These are phyloP conservation scores for Hippocampus comes DNA, from an alignment of 2,113 vertebrate genomes.

Conservation along the genomic window DNA sequence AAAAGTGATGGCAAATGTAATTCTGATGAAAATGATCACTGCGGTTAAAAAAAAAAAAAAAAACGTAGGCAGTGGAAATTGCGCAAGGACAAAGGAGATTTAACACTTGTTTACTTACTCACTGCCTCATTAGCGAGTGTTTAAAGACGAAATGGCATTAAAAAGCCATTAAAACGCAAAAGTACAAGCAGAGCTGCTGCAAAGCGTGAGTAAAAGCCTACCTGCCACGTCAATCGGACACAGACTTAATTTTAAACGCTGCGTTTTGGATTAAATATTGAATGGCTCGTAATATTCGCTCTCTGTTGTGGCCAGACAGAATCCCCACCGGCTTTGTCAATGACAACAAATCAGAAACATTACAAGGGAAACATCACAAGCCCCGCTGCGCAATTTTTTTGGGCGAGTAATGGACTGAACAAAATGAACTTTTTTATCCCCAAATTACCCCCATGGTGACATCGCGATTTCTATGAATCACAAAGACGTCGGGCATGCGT, in stretches of 20 bases:
- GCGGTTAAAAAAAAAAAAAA: slow-evolving; percentile 4
- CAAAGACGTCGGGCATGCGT: too few relatives aligned
- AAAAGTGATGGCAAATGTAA: slow-evolving; percentile 61
- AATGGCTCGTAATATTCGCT: not conserved
- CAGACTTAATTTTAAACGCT: not conserved
- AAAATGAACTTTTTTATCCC: not conserved
- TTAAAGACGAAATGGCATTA: not conserved
- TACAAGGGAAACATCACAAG: not conserved
- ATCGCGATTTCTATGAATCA: not conserved
- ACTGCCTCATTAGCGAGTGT: not conserved
- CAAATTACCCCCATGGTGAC: not conserved
- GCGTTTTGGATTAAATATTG: not conserved
- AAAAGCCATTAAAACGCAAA: not conserved
- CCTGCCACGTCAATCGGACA: not conserved
- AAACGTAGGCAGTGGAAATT: slow-evolving; percentile 2
- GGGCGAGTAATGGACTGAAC: not conserved
- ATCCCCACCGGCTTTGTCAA: slow-evolving; percentile 1
- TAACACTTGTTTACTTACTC: slow-evolving; percentile 17
- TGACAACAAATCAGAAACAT: slow-evolving; percentile 1
- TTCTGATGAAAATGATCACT: slow-evolving; percentile 63
- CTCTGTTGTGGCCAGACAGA: not conserved
- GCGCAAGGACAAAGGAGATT: slow-evolving; percentile 15
- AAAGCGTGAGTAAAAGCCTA: not conserved
- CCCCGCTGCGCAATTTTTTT: not conserved
- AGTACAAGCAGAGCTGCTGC: not conserved